phyloP scores from a whole-genome alignment of 2,113 vertebrate species.

The Castor canadensis region DNA sequence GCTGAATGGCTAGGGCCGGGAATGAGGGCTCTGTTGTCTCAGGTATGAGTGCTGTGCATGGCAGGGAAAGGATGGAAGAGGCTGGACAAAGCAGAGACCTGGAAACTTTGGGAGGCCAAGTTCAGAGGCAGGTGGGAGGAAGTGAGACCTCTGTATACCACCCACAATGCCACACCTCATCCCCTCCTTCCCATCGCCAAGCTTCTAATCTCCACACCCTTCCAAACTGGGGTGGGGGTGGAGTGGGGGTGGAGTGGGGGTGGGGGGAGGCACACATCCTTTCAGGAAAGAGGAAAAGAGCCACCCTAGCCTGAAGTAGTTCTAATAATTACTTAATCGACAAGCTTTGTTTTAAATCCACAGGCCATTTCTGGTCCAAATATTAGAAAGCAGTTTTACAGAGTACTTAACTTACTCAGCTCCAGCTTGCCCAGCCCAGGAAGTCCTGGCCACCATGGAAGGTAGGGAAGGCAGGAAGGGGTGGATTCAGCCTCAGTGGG shows the following conservation, averaged over 20 bases:
- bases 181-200: too few relatives aligned
- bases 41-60: not conserved
- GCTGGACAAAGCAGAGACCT: not conserved
- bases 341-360: slow-evolving; percentile 41
- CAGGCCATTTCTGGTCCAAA: not conserved
- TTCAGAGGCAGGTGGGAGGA: not conserved
- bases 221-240: not conserved
- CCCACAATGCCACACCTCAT: not conserved
- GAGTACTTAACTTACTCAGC: not conserved
- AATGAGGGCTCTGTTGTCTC: not conserved
- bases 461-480: not conserved
- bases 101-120: not conserved
- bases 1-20: not conserved
- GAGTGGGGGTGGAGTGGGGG: not conserved
- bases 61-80: not conserved
- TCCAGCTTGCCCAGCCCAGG: not conserved
- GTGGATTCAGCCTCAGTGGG: not conserved
- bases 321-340: slow-evolving; percentile 10
- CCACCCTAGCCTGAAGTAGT: not conserved
- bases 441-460: not conserved
- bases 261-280: not conserved
- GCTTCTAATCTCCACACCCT: not conserved
- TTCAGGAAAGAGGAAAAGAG: not conserved
- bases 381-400: slow-evolving; percentile 21
- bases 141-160: not conserved